Conservation (phyloP, 2,888 invertebrate genomes). For the Cenopis cana region DNA sequence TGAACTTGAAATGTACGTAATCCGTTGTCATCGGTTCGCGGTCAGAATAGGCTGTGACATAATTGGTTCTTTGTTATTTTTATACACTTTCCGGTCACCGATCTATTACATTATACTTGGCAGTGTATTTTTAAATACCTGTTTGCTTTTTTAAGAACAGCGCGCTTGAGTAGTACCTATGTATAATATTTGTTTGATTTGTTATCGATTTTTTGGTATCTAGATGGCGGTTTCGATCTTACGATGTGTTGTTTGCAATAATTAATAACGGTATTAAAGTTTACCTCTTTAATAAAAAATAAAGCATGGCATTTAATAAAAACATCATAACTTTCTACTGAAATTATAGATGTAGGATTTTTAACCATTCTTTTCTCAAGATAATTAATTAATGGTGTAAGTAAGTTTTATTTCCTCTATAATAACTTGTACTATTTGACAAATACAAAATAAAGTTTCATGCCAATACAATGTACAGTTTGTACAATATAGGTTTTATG, state of each 20-base stretch:
- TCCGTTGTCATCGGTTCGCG: conserved; percentile 19
- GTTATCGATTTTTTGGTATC: no score
- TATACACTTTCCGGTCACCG: background rate
- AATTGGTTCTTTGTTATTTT: conserved; percentile 25
- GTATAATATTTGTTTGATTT: no score
- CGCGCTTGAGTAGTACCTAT: no score
- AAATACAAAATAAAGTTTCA: no score
- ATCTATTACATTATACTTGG: background rate
- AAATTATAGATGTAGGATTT: background rate
- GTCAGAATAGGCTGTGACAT: conserved; percentile 30
- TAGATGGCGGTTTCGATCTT: no score
- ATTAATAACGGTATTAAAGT: no score
- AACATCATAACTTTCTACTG: background rate
- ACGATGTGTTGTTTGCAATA: no score
- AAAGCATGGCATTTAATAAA: no score
- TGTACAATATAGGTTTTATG: no score
- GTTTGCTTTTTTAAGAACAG: background rate
- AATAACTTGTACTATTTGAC: no score
- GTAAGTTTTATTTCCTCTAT: background rate
- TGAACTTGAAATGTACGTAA: conserved; percentile 30
- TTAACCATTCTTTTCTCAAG: background rate
- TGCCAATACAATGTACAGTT: no score
- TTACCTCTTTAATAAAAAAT: no score
- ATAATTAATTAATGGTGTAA: background rate
- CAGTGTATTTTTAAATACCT: background rate